These are phyloP conservation scores for Rhynchophorus ferrugineus DNA, from an alignment of 1,140 invertebrate genomes.

Conservation along the genomic window DNA sequence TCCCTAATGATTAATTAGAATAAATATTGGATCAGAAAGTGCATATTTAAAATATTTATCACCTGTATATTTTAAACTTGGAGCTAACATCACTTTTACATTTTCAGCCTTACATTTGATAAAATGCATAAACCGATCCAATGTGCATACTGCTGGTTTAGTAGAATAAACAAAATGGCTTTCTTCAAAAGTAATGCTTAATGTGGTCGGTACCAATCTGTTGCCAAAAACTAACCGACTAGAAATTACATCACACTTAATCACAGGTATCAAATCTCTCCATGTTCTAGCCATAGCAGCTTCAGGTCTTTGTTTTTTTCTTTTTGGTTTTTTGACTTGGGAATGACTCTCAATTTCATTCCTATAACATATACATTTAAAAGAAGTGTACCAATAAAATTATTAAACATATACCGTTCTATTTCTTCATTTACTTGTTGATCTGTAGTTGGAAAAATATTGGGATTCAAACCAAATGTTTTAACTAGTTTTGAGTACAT, in stretches of 20 bases:
- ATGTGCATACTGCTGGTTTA: slow-evolving; percentile 82
- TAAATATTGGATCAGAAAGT: background rate
- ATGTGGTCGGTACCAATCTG: slow-evolving; percentile 83
- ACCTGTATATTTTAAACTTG: slow-evolving; percentile 85
- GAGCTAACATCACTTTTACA: slow-evolving; percentile 77
- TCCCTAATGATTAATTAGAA: slow-evolving; percentile 41
- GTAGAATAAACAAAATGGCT: slow-evolving; percentile 92
- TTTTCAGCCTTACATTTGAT: slow-evolving; percentile 92
- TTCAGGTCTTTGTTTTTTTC: slow-evolving; percentile 60
- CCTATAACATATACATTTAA: slow-evolving; percentile 8
- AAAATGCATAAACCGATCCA: slow-evolving; percentile 96
- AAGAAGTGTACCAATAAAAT: background rate
- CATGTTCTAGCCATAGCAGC: slow-evolving; percentile 78
- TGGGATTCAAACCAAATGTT: slow-evolving; percentile 75
- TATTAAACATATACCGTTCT: slow-evolving; percentile 23
- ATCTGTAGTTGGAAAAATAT: slow-evolving; percentile 59
- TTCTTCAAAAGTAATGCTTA: slow-evolving; percentile 90
- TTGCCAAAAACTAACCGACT: slow-evolving; percentile 96
- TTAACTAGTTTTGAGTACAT: slow-evolving; percentile 85
- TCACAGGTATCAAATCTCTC: slow-evolving; percentile 94
- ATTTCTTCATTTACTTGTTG: slow-evolving; percentile 46
- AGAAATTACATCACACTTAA: slow-evolving; percentile 87
- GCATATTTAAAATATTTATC: background rate
- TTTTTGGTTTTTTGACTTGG: slow-evolving; percentile 33
- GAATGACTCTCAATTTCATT: slow-evolving; percentile 24